Evolutionary conservation across 2,113 vertebrate genomes (phyloP).

Genomic region (Silurus glanis): DNA sequence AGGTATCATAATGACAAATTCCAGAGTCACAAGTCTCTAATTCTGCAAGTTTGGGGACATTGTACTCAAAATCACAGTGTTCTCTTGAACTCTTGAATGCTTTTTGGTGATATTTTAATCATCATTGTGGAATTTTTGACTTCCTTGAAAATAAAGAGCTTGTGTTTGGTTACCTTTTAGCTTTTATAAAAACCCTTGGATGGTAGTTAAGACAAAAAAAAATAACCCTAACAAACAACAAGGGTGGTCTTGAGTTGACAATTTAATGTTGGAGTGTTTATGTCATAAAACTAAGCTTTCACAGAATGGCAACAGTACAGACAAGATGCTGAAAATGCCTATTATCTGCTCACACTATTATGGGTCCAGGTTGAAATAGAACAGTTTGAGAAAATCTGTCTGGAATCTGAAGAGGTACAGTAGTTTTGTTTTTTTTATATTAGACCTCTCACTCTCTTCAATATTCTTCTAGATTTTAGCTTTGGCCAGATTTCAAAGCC

Average conservation of each 20-base stretch:
- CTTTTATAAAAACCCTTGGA: neutral
- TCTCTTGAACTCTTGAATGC: neutral
- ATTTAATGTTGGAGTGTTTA: neutral
- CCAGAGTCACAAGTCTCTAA: neutral
- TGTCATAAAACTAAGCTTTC: slow-evolving; percentile 6
- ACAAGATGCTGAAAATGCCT: neutral
- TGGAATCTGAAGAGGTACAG: neutral
- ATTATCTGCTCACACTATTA: neutral
- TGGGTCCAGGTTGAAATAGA: neutral
- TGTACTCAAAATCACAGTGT: neutral
- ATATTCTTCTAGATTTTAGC: slow-evolving; percentile 18
- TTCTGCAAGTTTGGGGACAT: neutral
- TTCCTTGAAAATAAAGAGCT: slow-evolving; percentile 1
- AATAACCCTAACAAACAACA: slow-evolving; percentile 2
- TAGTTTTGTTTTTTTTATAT: neutral
- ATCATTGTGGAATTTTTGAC: neutral
- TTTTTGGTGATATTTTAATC: slow-evolving; percentile 2
- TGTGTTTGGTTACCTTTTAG: neutral
- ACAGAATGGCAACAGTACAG: neutral
- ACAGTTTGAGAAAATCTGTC: neutral
- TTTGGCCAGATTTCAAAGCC: slow-evolving; percentile 59
- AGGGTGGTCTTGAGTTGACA: slow-evolving; percentile 15
- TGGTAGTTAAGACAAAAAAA: neutral
- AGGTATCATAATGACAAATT: neutral
- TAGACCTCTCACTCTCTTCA: neutral